Conservation (phyloP, 2,888 invertebrate genomes). For the Augiades crinisus region DNA sequence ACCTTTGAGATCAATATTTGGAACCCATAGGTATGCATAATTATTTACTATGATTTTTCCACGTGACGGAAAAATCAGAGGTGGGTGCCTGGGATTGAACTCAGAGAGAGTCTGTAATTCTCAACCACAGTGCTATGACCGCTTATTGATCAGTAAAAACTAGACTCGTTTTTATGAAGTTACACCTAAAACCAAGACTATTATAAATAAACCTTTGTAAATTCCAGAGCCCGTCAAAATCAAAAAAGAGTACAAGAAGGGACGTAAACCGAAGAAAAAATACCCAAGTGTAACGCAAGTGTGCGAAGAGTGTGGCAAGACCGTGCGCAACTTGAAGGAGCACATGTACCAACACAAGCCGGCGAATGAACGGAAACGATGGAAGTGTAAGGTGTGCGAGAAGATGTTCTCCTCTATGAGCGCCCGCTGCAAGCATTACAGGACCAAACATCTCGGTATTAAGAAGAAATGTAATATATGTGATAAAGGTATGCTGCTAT, state of each 20-base stretch:
- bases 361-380: slow-evolving; percentile 35
- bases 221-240: slow-evolving; percentile 26
- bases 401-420: slow-evolving; percentile 48
- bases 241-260: slow-evolving; percentile 36
- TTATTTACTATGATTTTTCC: too few species aligned
- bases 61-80: too few species aligned
- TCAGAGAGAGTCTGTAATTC: too few species aligned
- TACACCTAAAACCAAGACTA: too few species aligned
- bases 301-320: slow-evolving; percentile 65
- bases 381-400: slow-evolving; percentile 55
- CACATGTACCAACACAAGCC: slow-evolving; percentile 51
- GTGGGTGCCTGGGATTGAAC: too few species aligned
- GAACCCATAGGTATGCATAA: too few species aligned
- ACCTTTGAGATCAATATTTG: too few species aligned
- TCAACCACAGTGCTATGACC: too few species aligned
- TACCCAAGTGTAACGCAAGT: slow-evolving; percentile 38
- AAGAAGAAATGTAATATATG: slow-evolving; percentile 62
- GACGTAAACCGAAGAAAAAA: background rate
- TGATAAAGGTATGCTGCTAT: slow-evolving; percentile 50
- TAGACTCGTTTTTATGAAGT: too few species aligned
- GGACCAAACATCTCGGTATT: slow-evolving; percentile 56
- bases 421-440: slow-evolving; percentile 53
- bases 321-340: slow-evolving; percentile 50
- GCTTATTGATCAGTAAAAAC: too few species aligned
- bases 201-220: too few species aligned